Evolutionary conservation across 2,797 vertebrate genomes (phyloP).

Genomic region (Acanthurus lineatus): DNA sequence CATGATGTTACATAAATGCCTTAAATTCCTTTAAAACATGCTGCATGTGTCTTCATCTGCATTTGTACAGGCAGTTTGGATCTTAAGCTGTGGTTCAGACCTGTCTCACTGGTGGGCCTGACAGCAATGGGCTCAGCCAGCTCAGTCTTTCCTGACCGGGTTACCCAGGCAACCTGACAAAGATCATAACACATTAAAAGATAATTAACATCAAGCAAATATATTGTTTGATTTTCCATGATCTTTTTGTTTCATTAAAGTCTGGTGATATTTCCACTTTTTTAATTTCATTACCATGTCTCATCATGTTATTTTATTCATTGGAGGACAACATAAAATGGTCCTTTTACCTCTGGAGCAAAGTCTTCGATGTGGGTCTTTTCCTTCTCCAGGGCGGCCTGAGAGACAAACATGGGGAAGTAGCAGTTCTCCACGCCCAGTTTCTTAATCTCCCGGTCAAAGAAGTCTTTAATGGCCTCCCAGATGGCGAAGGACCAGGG

Average conservation of each 20-base stretch:
- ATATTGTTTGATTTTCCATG: background rate
- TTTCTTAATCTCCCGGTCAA: constrained; percentile 95
- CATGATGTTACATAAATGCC: no score
- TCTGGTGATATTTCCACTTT: background rate
- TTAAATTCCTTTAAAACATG: no score
- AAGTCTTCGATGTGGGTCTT: constrained; percentile 96
- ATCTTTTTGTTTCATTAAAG: background rate
- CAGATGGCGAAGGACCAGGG: constrained; percentile 96
- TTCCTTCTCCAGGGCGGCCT: constrained; percentile 95
- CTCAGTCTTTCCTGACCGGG: constrained; percentile 96
- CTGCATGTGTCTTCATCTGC: no score
- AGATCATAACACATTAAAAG: constrained; percentile 3
- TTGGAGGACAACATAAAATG: fast-evolving
- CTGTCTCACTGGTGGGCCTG: constrained; percentile 98
- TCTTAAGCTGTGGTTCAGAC: constrained; percentile 75
- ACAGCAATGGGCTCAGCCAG: constrained; percentile 97
- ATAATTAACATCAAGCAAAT: background rate
- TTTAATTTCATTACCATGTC: no score
- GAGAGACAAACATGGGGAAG: constrained; percentile 99
- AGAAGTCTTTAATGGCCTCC: constrained; percentile 95
- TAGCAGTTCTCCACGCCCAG: constrained; percentile 99
- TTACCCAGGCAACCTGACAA: constrained; percentile 97
- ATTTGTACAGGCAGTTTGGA: no score
- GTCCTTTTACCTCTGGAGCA: constrained; percentile 93
- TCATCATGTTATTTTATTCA: background rate